phyloP scores from a whole-genome alignment of 2,113 vertebrate genomes.

The Nibea coibor region DNA sequence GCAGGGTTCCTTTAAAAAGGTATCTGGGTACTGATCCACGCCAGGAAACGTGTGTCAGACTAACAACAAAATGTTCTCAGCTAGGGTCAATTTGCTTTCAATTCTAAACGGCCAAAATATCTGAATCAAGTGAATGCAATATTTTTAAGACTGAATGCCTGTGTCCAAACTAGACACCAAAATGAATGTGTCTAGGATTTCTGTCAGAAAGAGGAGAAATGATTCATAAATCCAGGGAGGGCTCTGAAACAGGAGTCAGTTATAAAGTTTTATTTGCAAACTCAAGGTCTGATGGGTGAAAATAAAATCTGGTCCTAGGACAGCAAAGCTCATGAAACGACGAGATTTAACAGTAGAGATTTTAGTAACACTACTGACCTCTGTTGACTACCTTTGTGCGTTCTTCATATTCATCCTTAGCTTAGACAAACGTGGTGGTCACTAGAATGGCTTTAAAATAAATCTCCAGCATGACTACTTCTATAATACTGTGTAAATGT shows the following conservation, averaged over 20 bases:
- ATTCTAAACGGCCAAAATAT: background rate
- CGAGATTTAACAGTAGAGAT: background rate
- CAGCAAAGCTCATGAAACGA: conserved; percentile 9
- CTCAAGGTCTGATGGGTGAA: background rate
- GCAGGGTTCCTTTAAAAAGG: background rate
- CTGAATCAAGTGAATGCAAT: background rate
- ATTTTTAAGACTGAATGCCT: background rate
- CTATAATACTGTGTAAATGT: conserved; percentile 33
- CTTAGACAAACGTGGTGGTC: conserved; percentile 14
- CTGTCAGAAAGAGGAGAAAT: background rate
- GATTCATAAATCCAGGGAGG: background rate
- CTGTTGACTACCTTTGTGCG: conserved; percentile 59
- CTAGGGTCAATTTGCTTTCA: background rate
- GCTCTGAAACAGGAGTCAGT: background rate
- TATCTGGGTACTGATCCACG: background rate
- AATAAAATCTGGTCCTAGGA: conserved; percentile 15
- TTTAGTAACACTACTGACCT: conserved; percentile 62
- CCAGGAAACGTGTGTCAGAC: background rate
- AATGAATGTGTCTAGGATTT: background rate
- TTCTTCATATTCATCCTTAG: conserved; percentile 25
- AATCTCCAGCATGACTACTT: background rate
- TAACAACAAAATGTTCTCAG: background rate
- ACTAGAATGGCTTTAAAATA: conserved; percentile 13
- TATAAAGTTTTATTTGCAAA: background rate
- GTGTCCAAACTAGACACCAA: conserved; percentile 7